Conservation (phyloP, 2,888 invertebrate species). For the Octonoba sinensis region DNA sequence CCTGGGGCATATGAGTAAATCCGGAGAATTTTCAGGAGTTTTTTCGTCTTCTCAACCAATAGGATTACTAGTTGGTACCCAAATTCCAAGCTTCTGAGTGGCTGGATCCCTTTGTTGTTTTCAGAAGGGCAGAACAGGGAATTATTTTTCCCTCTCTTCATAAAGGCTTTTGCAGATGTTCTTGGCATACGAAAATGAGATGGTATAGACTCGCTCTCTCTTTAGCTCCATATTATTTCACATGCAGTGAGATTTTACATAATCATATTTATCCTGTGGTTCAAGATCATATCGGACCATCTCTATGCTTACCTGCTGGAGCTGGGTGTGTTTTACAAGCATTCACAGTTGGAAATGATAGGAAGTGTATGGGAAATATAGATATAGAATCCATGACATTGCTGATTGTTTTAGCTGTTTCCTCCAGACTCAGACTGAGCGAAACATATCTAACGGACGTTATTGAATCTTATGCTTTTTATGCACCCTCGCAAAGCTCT, state of each 20-base stretch:
- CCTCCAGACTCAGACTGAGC: too few species aligned
- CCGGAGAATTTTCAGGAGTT: constrained; percentile 40
- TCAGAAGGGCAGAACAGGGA: constrained; percentile 44
- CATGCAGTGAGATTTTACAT: constrained; percentile 48
- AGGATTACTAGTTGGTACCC: constrained; percentile 44
- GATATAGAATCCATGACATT: too few species aligned
- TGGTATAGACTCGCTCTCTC: constrained; percentile 23
- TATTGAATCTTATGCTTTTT: too few species aligned
- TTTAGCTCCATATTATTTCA: constrained; percentile 6
- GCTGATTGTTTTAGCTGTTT: too few species aligned
- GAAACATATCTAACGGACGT: too few species aligned
- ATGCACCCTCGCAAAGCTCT: too few species aligned
- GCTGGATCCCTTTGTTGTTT: constrained; percentile 52
- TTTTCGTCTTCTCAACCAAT: constrained; percentile 52
- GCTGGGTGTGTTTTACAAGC: too few species aligned
- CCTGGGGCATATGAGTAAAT: constrained; percentile 63
- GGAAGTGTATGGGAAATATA: too few species aligned
- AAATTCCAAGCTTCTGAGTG: constrained; percentile 14
- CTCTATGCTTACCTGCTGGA: too few species aligned
- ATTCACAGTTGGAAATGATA: too few species aligned
- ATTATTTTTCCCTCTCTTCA: constrained; percentile 52
- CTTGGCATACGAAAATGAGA: constrained; percentile 49
- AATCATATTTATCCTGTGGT: constrained; percentile 45
- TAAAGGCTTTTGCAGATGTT: constrained; percentile 60
- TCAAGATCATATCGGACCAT: constrained; percentile 27